Base-by-base conservation (phyloP, 2,797 vertebrate genomes). In the Cetoscarus ocellatus region DNA sequence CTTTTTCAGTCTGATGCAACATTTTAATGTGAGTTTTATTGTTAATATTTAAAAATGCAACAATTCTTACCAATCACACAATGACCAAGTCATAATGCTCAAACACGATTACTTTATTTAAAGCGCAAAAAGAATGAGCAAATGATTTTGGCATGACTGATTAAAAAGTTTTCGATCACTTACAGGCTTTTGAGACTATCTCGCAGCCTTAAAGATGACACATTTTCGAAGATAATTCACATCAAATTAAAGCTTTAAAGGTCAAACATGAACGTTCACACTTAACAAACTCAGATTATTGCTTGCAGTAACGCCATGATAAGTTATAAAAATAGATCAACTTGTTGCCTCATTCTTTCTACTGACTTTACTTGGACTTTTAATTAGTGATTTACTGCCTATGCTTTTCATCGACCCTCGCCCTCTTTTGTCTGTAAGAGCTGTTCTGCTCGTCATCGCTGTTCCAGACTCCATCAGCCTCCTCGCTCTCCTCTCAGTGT, bases 341-440 rank as follows among this genome's bases (percentile, higher is more conserved):
- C 67, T 84, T 10, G 73, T 81, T 13, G 79, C 75, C 42, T 82
- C 77, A 43, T 80, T 93, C 65, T 73, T 90, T 64, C 62, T 71
- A 39, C 82, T 91, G 69, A 79, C 80, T 89, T 91, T 93, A 68
- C 86, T 93, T 35, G 50, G 61, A 73, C 87, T 91, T 86, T 91
- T 93, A 10, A 91, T 57, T 27, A 73, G 79, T 45, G 74, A 80
- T 91, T 91, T 91, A 36, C 67, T 92, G 57, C 81, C 84, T 9
- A 79, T 65, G 62, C 70, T 80, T 73, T 81, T 91, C 58, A 81
- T 14, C 0, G 83, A 79, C 9, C 5, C 14, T 43, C 61, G 77
- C 38, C 79, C 78, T 80, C 74, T 80, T 65, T 69, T 88, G 63
- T 90, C 83, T 12, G 63, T 76, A 58, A 70, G 35, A 48, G 80